Conservation (phyloP, 2,797 vertebrate species). For the Cryptoblepharus egeriae region DNA sequence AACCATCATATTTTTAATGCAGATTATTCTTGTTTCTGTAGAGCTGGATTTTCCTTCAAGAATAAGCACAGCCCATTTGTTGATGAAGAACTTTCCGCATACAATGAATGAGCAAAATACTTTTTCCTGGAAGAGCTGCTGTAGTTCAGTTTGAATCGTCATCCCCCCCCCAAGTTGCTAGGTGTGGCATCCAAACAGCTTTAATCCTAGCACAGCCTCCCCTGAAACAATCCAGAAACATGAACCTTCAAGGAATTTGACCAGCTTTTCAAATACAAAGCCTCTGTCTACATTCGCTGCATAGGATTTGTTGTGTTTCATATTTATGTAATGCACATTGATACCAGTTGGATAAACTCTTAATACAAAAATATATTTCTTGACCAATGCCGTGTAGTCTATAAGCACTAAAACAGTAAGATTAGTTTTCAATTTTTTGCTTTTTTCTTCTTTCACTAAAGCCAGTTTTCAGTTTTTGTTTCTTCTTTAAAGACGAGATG, state of each 20-base stretch:
- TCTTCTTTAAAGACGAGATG: no score
- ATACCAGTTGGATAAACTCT: conserved; percentile 46
- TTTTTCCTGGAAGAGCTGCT: conserved; percentile 19
- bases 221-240: conserved; percentile 71
- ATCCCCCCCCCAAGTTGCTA: conserved; percentile 66
- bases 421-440: conserved; percentile 16
- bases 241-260: conserved; percentile 65
- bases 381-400: conserved; percentile 35
- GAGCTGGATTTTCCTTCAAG: neutral
- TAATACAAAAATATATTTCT: conserved; percentile 48
- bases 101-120: conserved; percentile 45
- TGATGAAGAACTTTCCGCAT: conserved; percentile 25
- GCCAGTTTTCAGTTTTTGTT: no score
- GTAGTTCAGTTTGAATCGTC: conserved; percentile 51
- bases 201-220: conserved; percentile 58
- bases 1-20: neutral
- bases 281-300: conserved; percentile 48
- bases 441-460: conserved; percentile 18
- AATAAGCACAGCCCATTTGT: conserved; percentile 2
- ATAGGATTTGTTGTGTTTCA: conserved; percentile 55
- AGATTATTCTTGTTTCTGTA: neutral
- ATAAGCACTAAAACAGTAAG: conserved; percentile 34
- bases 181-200: conserved; percentile 73
- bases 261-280: conserved; percentile 63
- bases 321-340: conserved; percentile 50